phyloP scores from a whole-genome alignment of 30 jellyfish, hydroid and myxozoan species.

The Morbakka virulenta region DNA sequence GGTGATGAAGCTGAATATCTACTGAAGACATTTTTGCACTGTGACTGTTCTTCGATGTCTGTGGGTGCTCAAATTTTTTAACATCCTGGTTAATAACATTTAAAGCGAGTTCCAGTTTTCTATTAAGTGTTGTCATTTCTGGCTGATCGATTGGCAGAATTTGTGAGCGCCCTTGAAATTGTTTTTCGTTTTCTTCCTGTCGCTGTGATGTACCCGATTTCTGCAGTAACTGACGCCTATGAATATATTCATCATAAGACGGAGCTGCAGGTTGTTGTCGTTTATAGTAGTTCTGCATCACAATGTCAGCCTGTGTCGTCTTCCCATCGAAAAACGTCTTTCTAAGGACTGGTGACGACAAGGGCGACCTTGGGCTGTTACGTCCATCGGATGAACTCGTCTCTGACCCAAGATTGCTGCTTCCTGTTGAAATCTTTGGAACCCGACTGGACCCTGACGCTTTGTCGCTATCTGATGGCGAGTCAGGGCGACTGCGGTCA shows the following conservation, averaged over 20 bases:
- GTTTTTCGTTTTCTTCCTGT: neutral
- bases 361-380: neutral
- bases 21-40: too few species aligned
- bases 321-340: slow-evolving; percentile 17
- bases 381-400: neutral
- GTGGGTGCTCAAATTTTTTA: too few species aligned
- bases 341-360: slow-evolving; percentile 29
- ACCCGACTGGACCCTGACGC: neutral
- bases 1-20: too few species aligned
- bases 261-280: slow-evolving; percentile 91
- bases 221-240: slow-evolving; percentile 57
- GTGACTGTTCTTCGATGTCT: too few species aligned
- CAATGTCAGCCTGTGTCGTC: slow-evolving; percentile 47
- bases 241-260: slow-evolving; percentile 82
- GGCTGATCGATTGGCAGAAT: neutral
- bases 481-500: neutral
- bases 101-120: neutral
- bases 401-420: neutral
- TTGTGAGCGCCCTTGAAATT: neutral
- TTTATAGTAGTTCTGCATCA: slow-evolving; percentile 44
- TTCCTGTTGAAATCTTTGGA: neutral
- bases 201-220: slow-evolving; percentile 47
- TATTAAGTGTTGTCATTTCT: neutral
- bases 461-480: neutral
- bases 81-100: neutral